phyloP scores from a whole-genome alignment of 2,797 vertebrate species.

The Cynopterus sphinx region DNA sequence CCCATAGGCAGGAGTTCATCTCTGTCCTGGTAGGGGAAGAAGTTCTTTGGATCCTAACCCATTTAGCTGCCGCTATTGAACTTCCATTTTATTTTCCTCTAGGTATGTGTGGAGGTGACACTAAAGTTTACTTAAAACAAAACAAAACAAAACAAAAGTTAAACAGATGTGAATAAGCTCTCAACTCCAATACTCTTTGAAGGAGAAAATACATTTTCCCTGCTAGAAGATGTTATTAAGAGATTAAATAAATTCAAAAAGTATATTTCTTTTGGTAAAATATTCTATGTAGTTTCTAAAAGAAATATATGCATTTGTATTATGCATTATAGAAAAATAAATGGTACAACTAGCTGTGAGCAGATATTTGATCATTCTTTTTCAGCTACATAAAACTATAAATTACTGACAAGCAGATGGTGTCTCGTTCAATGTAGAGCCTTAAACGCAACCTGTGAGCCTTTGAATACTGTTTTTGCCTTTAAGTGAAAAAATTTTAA shows the following conservation, averaged over 20 bases:
- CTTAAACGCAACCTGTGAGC: not conserved
- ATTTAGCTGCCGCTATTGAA: not conserved
- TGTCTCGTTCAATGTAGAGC: conserved; percentile 25
- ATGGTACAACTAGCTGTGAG: not conserved
- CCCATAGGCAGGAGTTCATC: not conserved
- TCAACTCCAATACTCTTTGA: conserved; percentile 41
- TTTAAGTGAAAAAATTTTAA: conserved; percentile 41
- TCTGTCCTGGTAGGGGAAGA: not conserved
- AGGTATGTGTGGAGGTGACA: not conserved
- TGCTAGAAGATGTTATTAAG: conserved; percentile 45
- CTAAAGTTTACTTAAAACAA: not conserved
- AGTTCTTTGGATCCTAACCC: not conserved
- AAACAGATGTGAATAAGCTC: not conserved
- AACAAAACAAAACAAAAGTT: not conserved
- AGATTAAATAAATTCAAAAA: conserved; percentile 51
- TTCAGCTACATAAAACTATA: not conserved
- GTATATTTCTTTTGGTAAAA: conserved; percentile 43
- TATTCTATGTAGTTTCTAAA: conserved; percentile 16
- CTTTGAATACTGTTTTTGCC: conserved; percentile 39
- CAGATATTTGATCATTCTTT: conserved; percentile 12
- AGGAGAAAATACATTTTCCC: conserved; percentile 29
- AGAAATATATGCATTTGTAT: not conserved
- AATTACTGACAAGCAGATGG: conserved; percentile 57
- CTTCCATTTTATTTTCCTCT: not conserved
- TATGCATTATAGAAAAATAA: not conserved